Percentiles rank a stretch among this genome's conserved stretches.
Conservation (phyloP, 2,113 vertebrate species). For the Asarcornis scutulata region DNA sequence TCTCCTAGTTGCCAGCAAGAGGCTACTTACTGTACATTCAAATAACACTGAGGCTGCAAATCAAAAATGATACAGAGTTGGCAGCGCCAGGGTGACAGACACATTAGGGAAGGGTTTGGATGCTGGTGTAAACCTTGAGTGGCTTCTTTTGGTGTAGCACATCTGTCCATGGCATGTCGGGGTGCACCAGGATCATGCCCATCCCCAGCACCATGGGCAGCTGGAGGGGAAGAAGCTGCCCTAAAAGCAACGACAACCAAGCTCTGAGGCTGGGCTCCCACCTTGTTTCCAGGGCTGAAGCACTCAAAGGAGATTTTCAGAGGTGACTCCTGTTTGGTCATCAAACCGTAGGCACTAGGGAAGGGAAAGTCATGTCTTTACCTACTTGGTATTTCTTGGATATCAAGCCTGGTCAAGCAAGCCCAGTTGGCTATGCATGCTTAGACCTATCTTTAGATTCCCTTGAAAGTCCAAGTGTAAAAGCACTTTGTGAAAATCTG, state of each 20-base stretch:
- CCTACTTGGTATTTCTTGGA: neutral
- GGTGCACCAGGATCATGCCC: neutral
- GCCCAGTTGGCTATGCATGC: neutral
- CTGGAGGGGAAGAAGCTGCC: neutral
- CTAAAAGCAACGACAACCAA: rapidly evolving
- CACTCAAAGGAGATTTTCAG: neutral
- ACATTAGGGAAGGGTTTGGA: rapidly evolving
- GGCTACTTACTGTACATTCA: neutral
- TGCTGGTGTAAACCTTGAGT: neutral
- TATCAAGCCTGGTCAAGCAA: neutral
- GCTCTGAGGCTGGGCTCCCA: neutral
- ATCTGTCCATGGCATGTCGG: rapidly evolving
- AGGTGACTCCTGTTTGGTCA: neutral
- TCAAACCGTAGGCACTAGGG: neutral
- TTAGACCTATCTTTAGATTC: neutral
- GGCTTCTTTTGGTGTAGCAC: too few species aligned
- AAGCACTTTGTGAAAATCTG: neutral
- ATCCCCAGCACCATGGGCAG: neutral
- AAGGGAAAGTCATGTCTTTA: neutral
- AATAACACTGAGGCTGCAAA: neutral
- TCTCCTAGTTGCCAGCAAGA: neutral
- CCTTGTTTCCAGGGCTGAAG: neutral
- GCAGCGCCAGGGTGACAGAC: neutral
- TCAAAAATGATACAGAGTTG: neutral
- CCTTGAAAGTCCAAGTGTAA: neutral